These are phyloP conservation scores for Melanchra persicariae DNA, from an alignment of 2,888 invertebrate species.

Conservation along the genomic window DNA sequence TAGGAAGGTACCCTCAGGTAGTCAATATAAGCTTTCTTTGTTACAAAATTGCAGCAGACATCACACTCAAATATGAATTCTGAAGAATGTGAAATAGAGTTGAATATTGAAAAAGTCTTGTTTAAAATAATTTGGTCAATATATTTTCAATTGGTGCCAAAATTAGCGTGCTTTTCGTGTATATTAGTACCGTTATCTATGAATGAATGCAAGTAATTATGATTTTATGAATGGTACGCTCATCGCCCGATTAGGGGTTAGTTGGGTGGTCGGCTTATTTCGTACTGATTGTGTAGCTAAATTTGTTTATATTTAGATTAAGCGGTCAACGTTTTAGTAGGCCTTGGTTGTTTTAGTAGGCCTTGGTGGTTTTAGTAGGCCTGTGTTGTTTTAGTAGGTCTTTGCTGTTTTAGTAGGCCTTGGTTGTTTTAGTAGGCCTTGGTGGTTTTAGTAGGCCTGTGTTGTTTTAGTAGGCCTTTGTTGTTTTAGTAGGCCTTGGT, in stretches of 20 bases:
- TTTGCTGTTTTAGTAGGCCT: no score
- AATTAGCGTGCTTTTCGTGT: conserved; percentile 76
- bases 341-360: no score
- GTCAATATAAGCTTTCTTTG: conserved; percentile 80
- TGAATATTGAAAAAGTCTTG: conserved; percentile 35
- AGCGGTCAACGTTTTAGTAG: neutral
- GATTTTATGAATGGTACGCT: conserved; percentile 74
- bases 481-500: no score
- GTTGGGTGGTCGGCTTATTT: conserved; percentile 44
- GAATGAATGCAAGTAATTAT: conserved; percentile 76
- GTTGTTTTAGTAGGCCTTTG: no score
- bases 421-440: no score
- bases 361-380: no score
- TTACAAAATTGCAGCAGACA: conserved; percentile 66
- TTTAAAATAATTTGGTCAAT: conserved; percentile 63
- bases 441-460: no score
- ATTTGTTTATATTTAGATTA: conserved; percentile 25
- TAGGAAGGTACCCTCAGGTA: conserved; percentile 88
- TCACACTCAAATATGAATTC: conserved; percentile 58
- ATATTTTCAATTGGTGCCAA: conserved; percentile 73
- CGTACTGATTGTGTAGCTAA: conserved; percentile 24
- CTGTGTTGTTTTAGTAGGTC: no score
- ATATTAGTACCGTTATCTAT: conserved; percentile 76
- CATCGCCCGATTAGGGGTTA: conserved; percentile 47
- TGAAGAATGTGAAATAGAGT: conserved; percentile 39